Percentiles rank a stretch among this genome's conserved stretches.
phyloP scores from a whole-genome alignment of 2,888 invertebrate genomes.

The Hypercompe scribonia region DNA sequence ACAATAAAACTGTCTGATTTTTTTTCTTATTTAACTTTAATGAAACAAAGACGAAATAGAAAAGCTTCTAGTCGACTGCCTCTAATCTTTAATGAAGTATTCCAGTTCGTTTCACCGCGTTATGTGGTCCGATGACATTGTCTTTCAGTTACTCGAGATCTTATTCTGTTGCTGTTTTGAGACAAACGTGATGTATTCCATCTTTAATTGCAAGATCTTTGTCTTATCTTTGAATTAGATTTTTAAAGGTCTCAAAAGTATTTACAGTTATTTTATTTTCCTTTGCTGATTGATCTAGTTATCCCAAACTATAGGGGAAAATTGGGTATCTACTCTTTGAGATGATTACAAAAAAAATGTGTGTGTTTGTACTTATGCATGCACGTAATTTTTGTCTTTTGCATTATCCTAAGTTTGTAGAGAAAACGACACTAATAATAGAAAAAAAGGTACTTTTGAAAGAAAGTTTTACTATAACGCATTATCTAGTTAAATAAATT shows the following conservation, averaged over 20 bases:
- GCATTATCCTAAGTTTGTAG: too few relatives aligned
- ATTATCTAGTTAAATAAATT: too few relatives aligned
- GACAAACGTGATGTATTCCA: constrained; percentile 8
- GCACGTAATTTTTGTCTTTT: too few relatives aligned
- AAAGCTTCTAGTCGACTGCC: neutral
- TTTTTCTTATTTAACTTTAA: too few relatives aligned
- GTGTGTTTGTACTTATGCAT: too few relatives aligned
- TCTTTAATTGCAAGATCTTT: neutral
- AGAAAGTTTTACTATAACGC: too few relatives aligned
- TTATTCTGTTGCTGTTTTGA: constrained; percentile 7
- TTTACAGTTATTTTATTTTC: too few relatives aligned
- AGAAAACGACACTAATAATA: too few relatives aligned
- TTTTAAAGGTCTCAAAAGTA: neutral
- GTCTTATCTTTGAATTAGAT: neutral
- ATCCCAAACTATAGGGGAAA: too few relatives aligned
- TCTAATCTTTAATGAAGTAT: constrained; percentile 12
- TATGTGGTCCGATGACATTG: constrained; percentile 7
- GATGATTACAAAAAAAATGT: too few relatives aligned
- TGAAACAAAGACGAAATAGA: neutral
- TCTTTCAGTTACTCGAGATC: constrained; percentile 9
- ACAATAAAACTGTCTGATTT: neutral
- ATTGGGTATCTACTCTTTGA: too few relatives aligned
- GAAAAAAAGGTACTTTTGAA: too few relatives aligned
- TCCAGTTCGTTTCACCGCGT: constrained; percentile 8
- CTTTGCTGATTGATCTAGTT: neutral